Evolutionary conservation across 1,140 invertebrate genomes (phyloP), one percentile per base, ranked within the genome.

Genomic region (Maniola jurtina): DNA sequence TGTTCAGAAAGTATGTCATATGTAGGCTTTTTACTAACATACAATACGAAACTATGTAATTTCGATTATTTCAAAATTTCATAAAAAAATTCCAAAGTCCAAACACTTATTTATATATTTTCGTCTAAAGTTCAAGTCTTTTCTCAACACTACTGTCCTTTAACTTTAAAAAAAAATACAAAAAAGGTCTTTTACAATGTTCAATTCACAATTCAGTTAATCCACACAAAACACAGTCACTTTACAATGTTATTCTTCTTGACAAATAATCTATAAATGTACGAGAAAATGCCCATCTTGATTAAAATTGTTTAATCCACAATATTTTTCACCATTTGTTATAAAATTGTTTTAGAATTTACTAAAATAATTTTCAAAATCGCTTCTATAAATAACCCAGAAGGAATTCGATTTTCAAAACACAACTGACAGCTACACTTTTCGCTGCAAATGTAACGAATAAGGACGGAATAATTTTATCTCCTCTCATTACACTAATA

Each of bases 211-310:
- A 16, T 40, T 15, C n/a, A n/a, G n/a, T n/a, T 15, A 40, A 57
- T 15, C 14, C 36, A 38, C 25, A 57, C 25, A 16, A 33, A 38
- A 64, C 33, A 56, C 52, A 54, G 36, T 72, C 70, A 71, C 61
- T 69, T 68, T n/a, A 57, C 35, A 16, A 40, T 56, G 15, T 59
- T 65, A 16, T 73, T 70, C 69, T 81, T 76, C 86, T 85, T 89
- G 7, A 88, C 85, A 71, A 89, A 86, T 60, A 88, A 76, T 76
- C 86, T 79, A 47, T 87, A 89, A 0, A 87, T 81, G 68, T 89
- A 89, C 14, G 86, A 83, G 73, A 80, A 85, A 71, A 85, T 79
- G 69, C 79, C 84, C 84, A 89, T 89, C 65, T 82, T 89, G 77
- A 59, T 69, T 59, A 55, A 57, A 70, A 11, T 11, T 5, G 8